Conservation (phyloP, 37 sponge, comb jelly and placozoan species). For the Halichondria panicea region DNA sequence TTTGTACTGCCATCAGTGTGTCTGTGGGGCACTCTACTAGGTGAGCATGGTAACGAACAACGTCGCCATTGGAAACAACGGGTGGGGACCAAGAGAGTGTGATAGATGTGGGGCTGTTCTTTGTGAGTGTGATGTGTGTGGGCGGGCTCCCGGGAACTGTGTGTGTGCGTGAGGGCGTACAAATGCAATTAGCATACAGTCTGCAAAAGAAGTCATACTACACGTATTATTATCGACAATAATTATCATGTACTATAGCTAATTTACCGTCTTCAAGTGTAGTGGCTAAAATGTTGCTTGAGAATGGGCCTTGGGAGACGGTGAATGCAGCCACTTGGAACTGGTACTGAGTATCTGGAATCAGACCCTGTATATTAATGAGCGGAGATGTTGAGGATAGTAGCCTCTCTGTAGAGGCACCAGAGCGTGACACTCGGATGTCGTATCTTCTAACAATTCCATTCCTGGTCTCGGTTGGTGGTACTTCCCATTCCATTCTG, state of each 20-base stretch:
- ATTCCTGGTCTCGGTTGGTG: constrained; percentile 9
- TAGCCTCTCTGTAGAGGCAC: too few relatives aligned
- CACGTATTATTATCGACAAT: neutral
- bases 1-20: too few relatives aligned
- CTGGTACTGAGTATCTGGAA: constrained; percentile 22
- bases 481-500: constrained; percentile 23
- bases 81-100: constrained; percentile 30
- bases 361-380: neutral
- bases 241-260: neutral
- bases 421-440: constrained; percentile 1
- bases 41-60: constrained; percentile 10
- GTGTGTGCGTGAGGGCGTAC: neutral
- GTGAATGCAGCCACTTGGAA: constrained; percentile 36
- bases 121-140: neutral
- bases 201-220: neutral
- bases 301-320: constrained; percentile 30
- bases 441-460: constrained; percentile 31
- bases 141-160: constrained; percentile 28
- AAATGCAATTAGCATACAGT: neutral
- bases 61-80: constrained; percentile 11
- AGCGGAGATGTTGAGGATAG: neutral
- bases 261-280: constrained; percentile 36
- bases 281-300: neutral
- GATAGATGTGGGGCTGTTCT: neutral
- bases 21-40: constrained; percentile 17